These are phyloP conservation scores for Asbolus verrucosus DNA, from an alignment of 1,140 invertebrate species.

Conservation along the genomic window DNA sequence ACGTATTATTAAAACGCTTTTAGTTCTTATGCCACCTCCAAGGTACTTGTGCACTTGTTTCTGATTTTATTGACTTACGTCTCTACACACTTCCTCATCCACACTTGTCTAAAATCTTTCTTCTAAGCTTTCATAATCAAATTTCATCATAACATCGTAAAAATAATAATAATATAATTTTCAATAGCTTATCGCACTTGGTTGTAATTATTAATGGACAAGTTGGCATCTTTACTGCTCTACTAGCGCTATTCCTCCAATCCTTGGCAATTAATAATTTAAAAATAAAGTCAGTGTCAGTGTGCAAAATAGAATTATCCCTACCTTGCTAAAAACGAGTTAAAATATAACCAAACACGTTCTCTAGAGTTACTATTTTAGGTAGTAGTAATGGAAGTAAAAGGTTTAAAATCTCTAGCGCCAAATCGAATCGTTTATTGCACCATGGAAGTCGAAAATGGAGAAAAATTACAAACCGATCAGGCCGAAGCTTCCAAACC, in stretches of 20 bases:
- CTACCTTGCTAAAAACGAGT: no score
- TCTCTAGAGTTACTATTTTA: slow-evolving; percentile 65
- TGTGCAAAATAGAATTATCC: slow-evolving; percentile 22
- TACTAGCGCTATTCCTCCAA: slow-evolving; percentile 21
- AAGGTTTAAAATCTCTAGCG: slow-evolving; percentile 95
- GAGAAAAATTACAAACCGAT: slow-evolving; percentile 98
- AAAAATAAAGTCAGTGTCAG: slow-evolving; percentile 33
- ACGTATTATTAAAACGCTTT: slow-evolving; percentile 35
- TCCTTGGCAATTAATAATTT: slow-evolving; percentile 16
- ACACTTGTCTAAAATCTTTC: neutral
- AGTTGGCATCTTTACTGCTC: slow-evolving; percentile 30
- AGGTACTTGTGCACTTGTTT: slow-evolving; percentile 29
- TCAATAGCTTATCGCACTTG: slow-evolving; percentile 24
- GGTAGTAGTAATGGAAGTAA: slow-evolving; percentile 99
- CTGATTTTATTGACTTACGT: slow-evolving; percentile 26
- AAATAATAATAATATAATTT: slow-evolving; percentile 28
- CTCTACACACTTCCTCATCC: slow-evolving; percentile 3
- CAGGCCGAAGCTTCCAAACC: slow-evolving; percentile 99
- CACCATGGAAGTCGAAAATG: slow-evolving; percentile 99
- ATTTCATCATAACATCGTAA: slow-evolving; percentile 19
- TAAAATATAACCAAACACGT: slow-evolving; percentile 6
- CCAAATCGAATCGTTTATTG: slow-evolving; percentile 99
- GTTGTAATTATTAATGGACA: slow-evolving; percentile 10
- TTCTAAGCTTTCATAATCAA: slow-evolving; percentile 1
- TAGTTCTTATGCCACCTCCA: slow-evolving; percentile 27